Evolutionary conservation across 30 jellyfish, hydroid and myxozoan species (phyloP).

Genomic region (Aurelia aurita): DNA sequence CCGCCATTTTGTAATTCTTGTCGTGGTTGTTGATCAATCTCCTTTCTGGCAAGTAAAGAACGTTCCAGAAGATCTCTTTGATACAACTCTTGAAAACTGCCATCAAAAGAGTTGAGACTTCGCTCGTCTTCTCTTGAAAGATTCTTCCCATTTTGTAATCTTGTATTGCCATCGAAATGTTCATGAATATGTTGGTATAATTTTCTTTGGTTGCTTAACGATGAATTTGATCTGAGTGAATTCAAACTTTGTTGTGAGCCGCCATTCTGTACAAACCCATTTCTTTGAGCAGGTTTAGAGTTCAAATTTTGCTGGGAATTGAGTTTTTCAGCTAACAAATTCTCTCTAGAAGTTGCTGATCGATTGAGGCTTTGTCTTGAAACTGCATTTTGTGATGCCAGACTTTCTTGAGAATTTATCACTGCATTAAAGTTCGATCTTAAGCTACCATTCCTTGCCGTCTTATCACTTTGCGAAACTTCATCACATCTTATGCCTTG

Average conservation of each 20-base stretch:
- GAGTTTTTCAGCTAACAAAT: background rate
- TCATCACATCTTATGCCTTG: no score
- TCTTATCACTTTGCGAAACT: no score
- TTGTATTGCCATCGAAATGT: no score
- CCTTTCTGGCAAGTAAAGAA: background rate
- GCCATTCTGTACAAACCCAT: background rate
- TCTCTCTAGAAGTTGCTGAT: no score
- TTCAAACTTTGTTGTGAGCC: slow-evolving; percentile 47
- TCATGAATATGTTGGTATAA: no score
- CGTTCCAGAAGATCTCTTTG: slow-evolving; percentile 2
- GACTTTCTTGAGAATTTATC: background rate
- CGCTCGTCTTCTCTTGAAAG: slow-evolving; percentile 1
- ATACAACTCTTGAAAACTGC: slow-evolving; percentile 33
- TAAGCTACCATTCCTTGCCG: background rate
- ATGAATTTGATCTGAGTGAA: slow-evolving; percentile 5
- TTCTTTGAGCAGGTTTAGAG: no score
- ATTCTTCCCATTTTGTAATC: no score
- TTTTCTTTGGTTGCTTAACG: no score
- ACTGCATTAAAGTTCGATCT: background rate
- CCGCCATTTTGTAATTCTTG: slow-evolving; percentile 8
- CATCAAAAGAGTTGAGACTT: slow-evolving; percentile 36
- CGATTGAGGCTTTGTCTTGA: no score
- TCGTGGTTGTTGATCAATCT: background rate
- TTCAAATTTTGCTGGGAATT: slow-evolving; percentile 14
- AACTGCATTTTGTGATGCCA: no score